Evolutionary conservation across 2,888 invertebrate genomes (phyloP).

Genomic region (Automeris io): DNA sequence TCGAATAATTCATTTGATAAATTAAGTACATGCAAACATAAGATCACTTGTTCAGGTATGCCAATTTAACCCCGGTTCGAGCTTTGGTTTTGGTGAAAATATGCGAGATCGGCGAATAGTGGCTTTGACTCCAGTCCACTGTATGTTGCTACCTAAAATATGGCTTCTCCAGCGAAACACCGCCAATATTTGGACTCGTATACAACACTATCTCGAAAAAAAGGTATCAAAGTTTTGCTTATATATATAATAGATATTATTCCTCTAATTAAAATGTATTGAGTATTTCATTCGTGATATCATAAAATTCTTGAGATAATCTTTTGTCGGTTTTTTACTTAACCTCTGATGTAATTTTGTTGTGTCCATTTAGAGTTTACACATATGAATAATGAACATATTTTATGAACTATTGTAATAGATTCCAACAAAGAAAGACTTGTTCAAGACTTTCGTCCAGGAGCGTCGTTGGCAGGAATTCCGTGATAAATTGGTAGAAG

Average conservation of each 20-base stretch:
- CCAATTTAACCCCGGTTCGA: slow-evolving; percentile 75
- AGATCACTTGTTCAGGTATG: slow-evolving; percentile 64
- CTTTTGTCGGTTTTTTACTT: not conserved
- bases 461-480: slow-evolving; percentile 76
- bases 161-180: slow-evolving; percentile 82
- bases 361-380: too few species aligned
- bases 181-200: slow-evolving; percentile 80
- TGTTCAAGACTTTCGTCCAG: slow-evolving; percentile 74
- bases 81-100: slow-evolving; percentile 84
- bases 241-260: not conserved
- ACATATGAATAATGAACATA: not conserved
- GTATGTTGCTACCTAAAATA: slow-evolving; percentile 82
- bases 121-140: slow-evolving; percentile 79
- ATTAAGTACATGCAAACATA: not conserved
- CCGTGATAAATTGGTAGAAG: slow-evolving; percentile 65
- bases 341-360: too few species aligned
- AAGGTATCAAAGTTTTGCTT: slow-evolving; percentile 36
- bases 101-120: slow-evolving; percentile 81
- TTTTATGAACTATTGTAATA: slow-evolving; percentile 22
- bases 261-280: too few species aligned
- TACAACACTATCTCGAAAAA: slow-evolving; percentile 77
- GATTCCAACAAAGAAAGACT: slow-evolving; percentile 74
- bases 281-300: too few species aligned
- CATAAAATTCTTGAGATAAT: not conserved
- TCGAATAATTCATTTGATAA: too few species aligned